Evolutionary conservation across 2,113 vertebrate species (phyloP).

Genomic region (Lophochroa leadbeateri): DNA sequence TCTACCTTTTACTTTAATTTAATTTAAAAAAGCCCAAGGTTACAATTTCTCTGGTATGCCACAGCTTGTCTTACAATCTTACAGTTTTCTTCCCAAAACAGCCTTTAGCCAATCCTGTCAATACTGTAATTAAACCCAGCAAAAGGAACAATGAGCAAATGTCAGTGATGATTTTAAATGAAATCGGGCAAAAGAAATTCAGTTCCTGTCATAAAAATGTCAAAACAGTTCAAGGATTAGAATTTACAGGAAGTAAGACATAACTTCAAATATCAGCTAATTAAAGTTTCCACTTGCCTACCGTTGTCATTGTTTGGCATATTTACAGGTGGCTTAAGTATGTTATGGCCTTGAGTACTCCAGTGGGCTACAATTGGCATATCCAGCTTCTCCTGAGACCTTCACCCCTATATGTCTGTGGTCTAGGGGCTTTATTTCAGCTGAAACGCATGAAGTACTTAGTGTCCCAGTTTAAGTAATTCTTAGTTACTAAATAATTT

Average conservation of each 20-base stretch:
- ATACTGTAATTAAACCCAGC: slow-evolving; percentile 30
- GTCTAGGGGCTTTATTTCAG: background rate
- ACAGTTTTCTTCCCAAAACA: background rate
- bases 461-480: background rate
- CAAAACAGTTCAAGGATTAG: background rate
- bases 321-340: background rate
- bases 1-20: background rate
- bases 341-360: background rate
- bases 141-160: slow-evolving; percentile 9
- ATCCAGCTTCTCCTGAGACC: background rate
- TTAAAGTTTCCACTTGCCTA: background rate
- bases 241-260: background rate
- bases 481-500: background rate
- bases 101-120: background rate
- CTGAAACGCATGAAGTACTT: background rate
- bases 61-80: background rate
- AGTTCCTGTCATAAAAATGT: background rate
- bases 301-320: background rate
- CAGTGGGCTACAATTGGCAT: background rate
- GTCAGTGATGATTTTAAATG: slow-evolving; percentile 27
- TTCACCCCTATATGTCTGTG: accelerated
- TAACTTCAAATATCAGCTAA: background rate
- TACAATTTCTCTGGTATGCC: background rate
- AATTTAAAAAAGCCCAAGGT: slow-evolving; percentile 29
- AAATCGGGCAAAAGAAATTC: background rate